Evolutionary conservation across 2,113 vertebrate species (phyloP).

Genomic region (Limnothrissa miodon): DNA sequence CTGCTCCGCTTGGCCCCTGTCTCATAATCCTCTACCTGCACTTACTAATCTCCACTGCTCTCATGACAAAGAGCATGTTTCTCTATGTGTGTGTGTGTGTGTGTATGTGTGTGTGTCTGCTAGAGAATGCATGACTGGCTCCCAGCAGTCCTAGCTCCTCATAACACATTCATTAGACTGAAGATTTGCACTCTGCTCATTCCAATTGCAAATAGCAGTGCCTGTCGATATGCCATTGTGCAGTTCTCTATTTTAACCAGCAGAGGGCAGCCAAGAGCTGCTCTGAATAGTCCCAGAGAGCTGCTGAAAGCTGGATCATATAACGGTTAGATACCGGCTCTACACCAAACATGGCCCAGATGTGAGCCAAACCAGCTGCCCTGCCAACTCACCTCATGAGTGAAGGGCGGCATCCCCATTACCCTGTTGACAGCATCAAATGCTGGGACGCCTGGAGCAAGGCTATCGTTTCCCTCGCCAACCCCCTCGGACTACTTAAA

Average conservation of each 20-base stretch:
- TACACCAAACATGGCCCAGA: background rate
- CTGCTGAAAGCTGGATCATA: background rate
- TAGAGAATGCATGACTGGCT: background rate
- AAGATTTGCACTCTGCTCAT: background rate
- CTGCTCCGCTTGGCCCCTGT: background rate
- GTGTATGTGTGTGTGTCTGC: background rate
- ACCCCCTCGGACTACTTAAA: background rate
- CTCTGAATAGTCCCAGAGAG: background rate
- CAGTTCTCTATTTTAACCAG: background rate
- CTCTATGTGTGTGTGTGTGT: background rate
- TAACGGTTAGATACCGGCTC: background rate
- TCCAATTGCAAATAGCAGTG: background rate
- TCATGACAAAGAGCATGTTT: constrained; percentile 21
- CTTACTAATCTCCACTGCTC: constrained; percentile 37
- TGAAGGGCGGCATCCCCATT: background rate
- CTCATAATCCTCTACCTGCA: constrained; percentile 28
- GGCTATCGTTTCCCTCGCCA: background rate
- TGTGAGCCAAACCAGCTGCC: background rate
- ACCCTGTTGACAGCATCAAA: background rate
- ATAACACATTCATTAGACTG: background rate
- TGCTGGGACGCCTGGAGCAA: background rate
- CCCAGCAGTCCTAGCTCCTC: background rate
- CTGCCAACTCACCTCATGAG: background rate
- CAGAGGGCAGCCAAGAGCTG: constrained; percentile 12
- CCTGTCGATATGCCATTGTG: background rate